phyloP scores from a whole-genome alignment of 1,140 invertebrate genomes.

The Armadillidium nasatum region DNA sequence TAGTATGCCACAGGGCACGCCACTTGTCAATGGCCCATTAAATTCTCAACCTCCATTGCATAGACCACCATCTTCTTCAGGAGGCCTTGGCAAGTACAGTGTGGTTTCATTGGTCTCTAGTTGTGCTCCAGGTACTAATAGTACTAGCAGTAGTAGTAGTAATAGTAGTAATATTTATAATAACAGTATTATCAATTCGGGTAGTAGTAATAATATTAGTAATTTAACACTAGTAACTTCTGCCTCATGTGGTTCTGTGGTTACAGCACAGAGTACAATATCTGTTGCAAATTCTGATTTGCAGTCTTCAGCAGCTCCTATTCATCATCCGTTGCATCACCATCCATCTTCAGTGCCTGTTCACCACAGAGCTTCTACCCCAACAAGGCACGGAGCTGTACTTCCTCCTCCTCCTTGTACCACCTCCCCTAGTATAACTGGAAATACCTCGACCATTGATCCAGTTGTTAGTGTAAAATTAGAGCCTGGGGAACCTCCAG shows the following conservation, averaged over 20 bases:
- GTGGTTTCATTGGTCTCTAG: conserved; percentile 31
- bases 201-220: conserved; percentile 12
- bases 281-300: not conserved
- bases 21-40: not conserved
- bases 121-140: conserved; percentile 16
- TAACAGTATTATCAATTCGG: conserved; percentile 28
- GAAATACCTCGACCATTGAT: conserved; percentile 11
- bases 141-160: conserved; percentile 31
- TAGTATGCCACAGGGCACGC: not conserved
- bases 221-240: not conserved
- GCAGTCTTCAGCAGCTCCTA: not conserved
- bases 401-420: conserved; percentile 33
- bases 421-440: conserved; percentile 12
- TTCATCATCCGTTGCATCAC: not conserved
- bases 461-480: not conserved
- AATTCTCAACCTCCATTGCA: conserved; percentile 17
- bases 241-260: not conserved
- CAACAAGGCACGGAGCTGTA: not conserved
- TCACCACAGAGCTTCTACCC: not conserved
- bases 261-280: not conserved
- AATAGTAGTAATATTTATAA: conserved; percentile 36
- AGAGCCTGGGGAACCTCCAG: not conserved
- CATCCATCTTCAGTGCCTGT: not conserved
- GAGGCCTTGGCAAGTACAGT: conserved; percentile 19
- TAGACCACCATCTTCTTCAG: conserved; percentile 8